Percentiles rank a stretch among this genome's conserved stretches.
Evolutionary conservation across 1,140 invertebrate genomes (phyloP).

Genomic region (Caenorhabditis tropicalis): DNA sequence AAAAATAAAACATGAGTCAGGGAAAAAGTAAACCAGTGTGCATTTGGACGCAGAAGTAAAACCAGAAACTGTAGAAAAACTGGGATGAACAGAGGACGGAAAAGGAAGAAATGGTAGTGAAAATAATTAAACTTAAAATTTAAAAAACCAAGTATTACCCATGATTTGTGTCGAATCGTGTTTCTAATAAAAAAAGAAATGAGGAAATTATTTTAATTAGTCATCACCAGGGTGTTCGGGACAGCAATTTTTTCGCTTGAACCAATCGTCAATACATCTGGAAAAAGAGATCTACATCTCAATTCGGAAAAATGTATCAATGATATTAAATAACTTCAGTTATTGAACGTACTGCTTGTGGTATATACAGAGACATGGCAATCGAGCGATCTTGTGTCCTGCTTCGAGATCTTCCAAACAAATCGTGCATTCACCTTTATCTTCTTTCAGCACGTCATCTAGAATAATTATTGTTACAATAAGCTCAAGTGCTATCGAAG

Average conservation of each 20-base stretch:
- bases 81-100: neutral
- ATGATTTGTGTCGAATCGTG: slow-evolving; percentile 39
- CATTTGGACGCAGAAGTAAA: neutral
- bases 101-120: neutral
- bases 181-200: neutral
- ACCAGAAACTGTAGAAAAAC: neutral
- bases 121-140: neutral
- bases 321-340: no score
- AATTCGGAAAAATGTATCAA: neutral
- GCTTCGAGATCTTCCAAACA: slow-evolving; percentile 93
- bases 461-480: no score
- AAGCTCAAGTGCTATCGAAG: no score
- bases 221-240: slow-evolving; percentile 71
- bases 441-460: slow-evolving; percentile 94
- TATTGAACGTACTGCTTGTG: slow-evolving; percentile 81
- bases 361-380: slow-evolving; percentile 99
- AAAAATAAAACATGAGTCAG: neutral
- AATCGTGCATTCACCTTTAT: slow-evolving; percentile 97
- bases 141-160: neutral
- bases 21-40: neutral
- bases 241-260: slow-evolving; percentile 68
- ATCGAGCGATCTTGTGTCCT: slow-evolving; percentile 90
- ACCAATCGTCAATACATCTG: slow-evolving; percentile 71
- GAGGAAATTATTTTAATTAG: no score
- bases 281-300: no score